phyloP scores from a whole-genome alignment of 2,797 vertebrate genomes.

The Sarcoramphus papa region DNA sequence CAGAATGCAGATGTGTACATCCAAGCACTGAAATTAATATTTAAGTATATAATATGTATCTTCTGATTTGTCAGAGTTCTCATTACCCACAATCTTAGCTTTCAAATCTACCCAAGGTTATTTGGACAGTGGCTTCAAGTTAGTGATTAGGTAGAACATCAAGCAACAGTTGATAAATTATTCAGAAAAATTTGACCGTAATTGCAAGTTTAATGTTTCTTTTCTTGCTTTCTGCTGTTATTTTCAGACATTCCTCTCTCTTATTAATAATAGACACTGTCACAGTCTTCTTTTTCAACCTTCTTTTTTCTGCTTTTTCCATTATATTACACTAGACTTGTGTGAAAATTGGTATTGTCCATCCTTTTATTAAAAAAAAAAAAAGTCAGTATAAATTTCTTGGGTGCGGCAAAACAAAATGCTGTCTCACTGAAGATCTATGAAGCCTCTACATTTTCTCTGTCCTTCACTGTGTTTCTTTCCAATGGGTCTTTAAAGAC shows the following conservation, averaged over 20 bases:
- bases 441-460: background rate
- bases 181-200: background rate
- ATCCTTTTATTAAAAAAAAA: background rate
- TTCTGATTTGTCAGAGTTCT: background rate
- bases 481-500: background rate
- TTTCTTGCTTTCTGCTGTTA: background rate
- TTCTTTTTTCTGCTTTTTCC: background rate
- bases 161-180: background rate
- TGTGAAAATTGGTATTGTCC: background rate
- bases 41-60: background rate
- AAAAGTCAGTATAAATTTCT: background rate
- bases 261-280: background rate
- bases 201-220: background rate
- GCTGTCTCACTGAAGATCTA: background rate
- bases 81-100: background rate
- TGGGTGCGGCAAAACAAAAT: background rate
- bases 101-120: background rate
- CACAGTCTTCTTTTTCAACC: background rate
- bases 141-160: background rate
- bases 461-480: background rate
- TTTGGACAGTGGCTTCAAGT: background rate
- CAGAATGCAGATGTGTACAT: background rate
- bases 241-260: background rate
- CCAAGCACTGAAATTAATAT: background rate
- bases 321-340: background rate